A percentile compares a stretch with the other conserved stretches of the same genome.
Evolutionary conservation across 2,888 invertebrate genomes (phyloP).

Genomic region (Hydropsyche betteni): DNA sequence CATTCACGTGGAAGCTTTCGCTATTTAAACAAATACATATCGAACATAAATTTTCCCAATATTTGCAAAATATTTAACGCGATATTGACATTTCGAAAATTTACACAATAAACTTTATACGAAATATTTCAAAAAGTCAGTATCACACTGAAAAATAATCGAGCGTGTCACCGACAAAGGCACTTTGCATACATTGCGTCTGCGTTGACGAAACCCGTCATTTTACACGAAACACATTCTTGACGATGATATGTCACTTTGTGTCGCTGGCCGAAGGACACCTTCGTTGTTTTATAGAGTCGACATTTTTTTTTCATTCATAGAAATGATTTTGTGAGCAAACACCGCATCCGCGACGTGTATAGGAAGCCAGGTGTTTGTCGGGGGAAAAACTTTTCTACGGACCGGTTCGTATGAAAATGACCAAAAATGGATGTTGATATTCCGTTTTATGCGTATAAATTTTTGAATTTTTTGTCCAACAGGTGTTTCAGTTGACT

Average conservation of each 20-base stretch:
- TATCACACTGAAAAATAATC: background rate
- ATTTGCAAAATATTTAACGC: too few relatives aligned
- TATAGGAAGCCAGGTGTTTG: too few relatives aligned
- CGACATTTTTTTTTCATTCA: background rate
- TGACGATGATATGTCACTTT: background rate
- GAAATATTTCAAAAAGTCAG: background rate
- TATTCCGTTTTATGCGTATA: too few relatives aligned
- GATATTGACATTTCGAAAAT: too few relatives aligned
- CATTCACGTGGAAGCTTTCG: too few relatives aligned
- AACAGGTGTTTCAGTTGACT: slow-evolving; percentile 11
- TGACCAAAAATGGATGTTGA: slow-evolving; percentile 9
- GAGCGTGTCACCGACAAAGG: background rate
- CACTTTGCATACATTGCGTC: background rate
- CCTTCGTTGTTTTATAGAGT: background rate
- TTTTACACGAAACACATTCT: slow-evolving; percentile 1
- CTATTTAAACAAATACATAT: too few relatives aligned
- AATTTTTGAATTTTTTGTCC: background rate
- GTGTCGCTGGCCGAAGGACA: slow-evolving; percentile 1
- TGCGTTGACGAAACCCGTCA: slow-evolving; percentile 6
- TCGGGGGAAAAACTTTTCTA: background rate
- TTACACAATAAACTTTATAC: too few relatives aligned
- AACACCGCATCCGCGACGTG: too few relatives aligned
- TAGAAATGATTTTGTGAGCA: too few relatives aligned
- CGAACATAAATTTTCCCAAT: too few relatives aligned
- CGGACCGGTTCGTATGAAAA: slow-evolving; percentile 8